Conservation (phyloP, 2,888 invertebrate species). For the Eilema sororculum region DNA sequence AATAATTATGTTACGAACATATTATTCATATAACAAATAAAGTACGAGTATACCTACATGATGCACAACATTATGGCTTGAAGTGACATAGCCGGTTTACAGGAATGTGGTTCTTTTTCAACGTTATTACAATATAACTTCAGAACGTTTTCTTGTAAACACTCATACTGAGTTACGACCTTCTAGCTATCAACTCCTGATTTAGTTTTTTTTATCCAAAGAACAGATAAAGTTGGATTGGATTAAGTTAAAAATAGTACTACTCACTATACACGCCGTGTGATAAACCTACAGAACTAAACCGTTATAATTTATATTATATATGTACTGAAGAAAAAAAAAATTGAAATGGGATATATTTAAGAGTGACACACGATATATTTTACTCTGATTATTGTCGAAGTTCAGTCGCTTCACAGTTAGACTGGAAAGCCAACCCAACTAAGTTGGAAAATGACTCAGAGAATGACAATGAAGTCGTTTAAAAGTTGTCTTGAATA, state of each 20-base stretch:
- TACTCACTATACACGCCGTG: neutral
- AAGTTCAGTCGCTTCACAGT: too few species aligned
- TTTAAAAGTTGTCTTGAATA: too few species aligned
- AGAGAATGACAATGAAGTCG: too few species aligned
- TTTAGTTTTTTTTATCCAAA: neutral
- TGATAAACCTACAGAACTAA: neutral
- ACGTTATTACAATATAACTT: neutral
- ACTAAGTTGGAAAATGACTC: too few species aligned
- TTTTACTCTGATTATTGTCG: too few species aligned
- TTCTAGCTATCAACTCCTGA: neutral
- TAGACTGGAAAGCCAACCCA: too few species aligned
- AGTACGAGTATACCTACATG: neutral
- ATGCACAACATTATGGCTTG: neutral
- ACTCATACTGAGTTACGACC: neutral
- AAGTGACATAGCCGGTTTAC: too few species aligned
- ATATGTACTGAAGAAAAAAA: too few species aligned
- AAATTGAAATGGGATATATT: too few species aligned
- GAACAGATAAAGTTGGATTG: neutral
- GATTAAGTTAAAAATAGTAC: neutral
- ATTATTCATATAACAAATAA: constrained; percentile 9
- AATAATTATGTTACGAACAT: constrained; percentile 8
- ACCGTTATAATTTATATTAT: neutral
- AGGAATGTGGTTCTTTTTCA: neutral
- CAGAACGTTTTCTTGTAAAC: neutral
- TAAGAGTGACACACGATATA: too few species aligned